Evolutionary conservation across 2,113 vertebrate genomes (phyloP).

Genomic region (Hippoglossus stenolepis): DNA sequence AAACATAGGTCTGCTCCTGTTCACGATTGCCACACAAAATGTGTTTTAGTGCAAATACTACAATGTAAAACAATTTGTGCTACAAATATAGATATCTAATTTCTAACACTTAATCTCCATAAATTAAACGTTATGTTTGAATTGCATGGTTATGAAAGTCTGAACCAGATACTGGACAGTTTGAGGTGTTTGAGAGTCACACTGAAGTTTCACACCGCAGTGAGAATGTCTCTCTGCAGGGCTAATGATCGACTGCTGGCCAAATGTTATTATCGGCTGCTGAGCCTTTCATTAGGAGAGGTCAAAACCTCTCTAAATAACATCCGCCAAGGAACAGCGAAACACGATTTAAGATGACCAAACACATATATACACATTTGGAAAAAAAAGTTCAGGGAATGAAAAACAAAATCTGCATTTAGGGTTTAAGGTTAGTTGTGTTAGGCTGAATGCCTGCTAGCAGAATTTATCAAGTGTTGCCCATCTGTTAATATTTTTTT

Average conservation of each 20-base stretch:
- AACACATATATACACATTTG: not conserved
- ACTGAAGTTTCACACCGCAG: conserved; percentile 14
- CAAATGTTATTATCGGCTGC: conserved; percentile 51
- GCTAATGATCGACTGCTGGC: conserved; percentile 9
- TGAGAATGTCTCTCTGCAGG: not conserved
- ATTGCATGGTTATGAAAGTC: not conserved
- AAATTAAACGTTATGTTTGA: not conserved
- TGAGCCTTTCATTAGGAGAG: conserved; percentile 50
- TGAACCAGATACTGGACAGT: not conserved
- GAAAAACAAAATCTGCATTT: not conserved
- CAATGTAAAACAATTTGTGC: not conserved
- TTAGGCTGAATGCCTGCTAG: not conserved
- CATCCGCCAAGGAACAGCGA: conserved; percentile 10
- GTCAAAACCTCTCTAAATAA: conserved; percentile 19
- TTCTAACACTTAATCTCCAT: not conserved
- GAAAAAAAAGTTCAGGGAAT: not conserved
- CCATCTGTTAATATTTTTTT: not conserved
- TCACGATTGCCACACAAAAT: not conserved
- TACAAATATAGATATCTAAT: not conserved
- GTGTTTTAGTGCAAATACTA: not conserved
- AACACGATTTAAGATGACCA: not conserved
- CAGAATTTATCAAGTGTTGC: not conserved
- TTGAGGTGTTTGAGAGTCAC: conserved; percentile 3
- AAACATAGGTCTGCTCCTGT: not conserved
- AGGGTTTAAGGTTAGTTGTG: not conserved